These are phyloP conservation scores for Cacatua alba DNA, from an alignment of 2,113 vertebrate species.

Conservation along the genomic window DNA sequence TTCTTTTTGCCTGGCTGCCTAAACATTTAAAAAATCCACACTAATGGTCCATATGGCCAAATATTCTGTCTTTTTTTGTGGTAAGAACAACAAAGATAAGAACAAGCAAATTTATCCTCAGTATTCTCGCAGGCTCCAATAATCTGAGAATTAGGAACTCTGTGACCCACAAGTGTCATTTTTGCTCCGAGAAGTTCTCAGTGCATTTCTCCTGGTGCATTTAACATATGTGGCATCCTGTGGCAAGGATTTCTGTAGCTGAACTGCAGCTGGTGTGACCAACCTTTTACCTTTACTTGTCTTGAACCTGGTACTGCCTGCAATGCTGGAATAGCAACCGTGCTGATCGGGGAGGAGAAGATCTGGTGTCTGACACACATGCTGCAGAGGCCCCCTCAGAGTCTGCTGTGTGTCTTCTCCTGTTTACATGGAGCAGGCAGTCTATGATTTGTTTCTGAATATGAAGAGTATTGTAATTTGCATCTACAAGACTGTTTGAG, in stretches of 20 bases:
- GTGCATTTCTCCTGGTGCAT: neutral
- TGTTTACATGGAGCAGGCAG: neutral
- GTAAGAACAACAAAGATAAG: neutral
- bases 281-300: neutral
- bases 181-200: neutral
- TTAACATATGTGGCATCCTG: neutral
- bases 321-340: neutral
- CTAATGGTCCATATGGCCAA: neutral
- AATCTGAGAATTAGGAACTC: neutral
- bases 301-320: neutral
- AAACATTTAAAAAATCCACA: accelerated
- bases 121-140: neutral
- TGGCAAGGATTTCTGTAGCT: neutral
- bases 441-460: neutral
- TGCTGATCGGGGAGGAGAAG: neutral
- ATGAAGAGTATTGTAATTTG: neutral
- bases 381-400: neutral
- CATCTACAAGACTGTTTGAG: neutral
- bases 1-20: neutral
- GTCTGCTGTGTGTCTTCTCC: neutral
- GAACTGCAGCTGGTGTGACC: neutral
- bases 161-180: neutral
- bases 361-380: neutral
- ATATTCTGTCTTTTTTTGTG: neutral
- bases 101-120: neutral